phyloP scores from a whole-genome alignment of 1,140 invertebrate genomes.

The Lepidurus arcticus region DNA sequence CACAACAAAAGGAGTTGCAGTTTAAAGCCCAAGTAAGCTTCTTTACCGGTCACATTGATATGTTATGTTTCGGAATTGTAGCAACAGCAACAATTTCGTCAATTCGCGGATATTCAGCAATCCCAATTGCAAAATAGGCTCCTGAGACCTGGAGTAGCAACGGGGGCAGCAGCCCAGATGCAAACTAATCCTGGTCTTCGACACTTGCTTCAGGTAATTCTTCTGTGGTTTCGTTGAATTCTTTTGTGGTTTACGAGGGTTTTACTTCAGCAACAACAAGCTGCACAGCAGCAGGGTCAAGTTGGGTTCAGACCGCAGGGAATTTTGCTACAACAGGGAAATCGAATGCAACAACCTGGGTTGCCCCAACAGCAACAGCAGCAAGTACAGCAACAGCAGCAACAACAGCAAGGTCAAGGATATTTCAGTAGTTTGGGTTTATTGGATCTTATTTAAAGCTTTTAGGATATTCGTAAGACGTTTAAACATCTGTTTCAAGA shows the following conservation, averaged over 20 bases:
- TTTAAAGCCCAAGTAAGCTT: conserved; percentile 60
- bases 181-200: conserved; percentile 39
- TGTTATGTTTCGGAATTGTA: conserved; percentile 36
- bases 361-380: conserved; percentile 18
- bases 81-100: conserved; percentile 28
- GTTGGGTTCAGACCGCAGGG: conserved; percentile 26
- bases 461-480: conserved; percentile 24
- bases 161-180: conserved; percentile 30
- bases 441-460: conserved; percentile 27
- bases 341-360: conserved; percentile 25
- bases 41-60: neutral
- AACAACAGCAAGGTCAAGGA: conserved; percentile 27
- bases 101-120: conserved; percentile 35
- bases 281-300: conserved; percentile 27
- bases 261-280: conserved; percentile 23
- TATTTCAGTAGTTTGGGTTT: conserved; percentile 28
- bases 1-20: conserved; percentile 70
- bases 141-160: conserved; percentile 13
- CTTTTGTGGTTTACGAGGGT: neutral
- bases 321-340: conserved; percentile 20
- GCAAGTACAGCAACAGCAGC: conserved; percentile 26
- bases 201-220: conserved; percentile 38
- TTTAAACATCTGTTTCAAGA: neutral
- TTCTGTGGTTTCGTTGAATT: neutral
- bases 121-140: conserved; percentile 33